Evolutionary conservation across 2,888 invertebrate genomes (phyloP), one percentile per base, ranked within the genome.

Genomic region (Cyclophora punctaria): DNA sequence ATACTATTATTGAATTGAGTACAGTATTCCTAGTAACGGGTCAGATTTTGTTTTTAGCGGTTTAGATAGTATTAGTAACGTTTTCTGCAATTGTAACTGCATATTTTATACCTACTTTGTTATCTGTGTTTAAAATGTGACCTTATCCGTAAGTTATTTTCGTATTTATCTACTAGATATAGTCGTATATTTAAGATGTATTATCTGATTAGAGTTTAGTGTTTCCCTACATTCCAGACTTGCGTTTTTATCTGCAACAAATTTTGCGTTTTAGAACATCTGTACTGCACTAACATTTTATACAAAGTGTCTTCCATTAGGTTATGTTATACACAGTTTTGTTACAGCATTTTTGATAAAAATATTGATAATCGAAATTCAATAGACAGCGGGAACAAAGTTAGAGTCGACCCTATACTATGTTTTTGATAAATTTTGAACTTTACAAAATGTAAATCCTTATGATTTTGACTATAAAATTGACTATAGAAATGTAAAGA

Each of bases 251-350:
- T 58, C 60, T 56, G 47, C 56, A 44, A 49, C 58, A 63, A 20
- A 20, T 20, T 20, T 20, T 20, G 20, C 20, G 20, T 20, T 20
- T 20, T 20, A 20, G 57, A 53, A 57, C 52, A 56, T 59, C 53
- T 62, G 55, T 63, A 52, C 69, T 62, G 64, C 69, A 70, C 70
- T 71, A 67, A 62, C 68, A 76, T 77, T 44, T 81, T 69, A 75
- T 76, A 78, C 71, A 60, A 62, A 75, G 79, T 71, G 87, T 87
- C 87, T 87, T 87, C 87, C 87, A 87, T 79, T 86, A 86, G 84
- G 75, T 80, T 83, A 82, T 75, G 71, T 73, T 75, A 66, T 58
- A 63, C 54, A 63, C 53, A 58, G 50, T 67, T 70, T 66, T 60
- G 52, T 58, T 61, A 58, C 51, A 50, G 50, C 48, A 56, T 50